phyloP scores from a whole-genome alignment of 30 jellyfish, hydroid and myxozoan genomes.

The Rhopilema esculentum region DNA sequence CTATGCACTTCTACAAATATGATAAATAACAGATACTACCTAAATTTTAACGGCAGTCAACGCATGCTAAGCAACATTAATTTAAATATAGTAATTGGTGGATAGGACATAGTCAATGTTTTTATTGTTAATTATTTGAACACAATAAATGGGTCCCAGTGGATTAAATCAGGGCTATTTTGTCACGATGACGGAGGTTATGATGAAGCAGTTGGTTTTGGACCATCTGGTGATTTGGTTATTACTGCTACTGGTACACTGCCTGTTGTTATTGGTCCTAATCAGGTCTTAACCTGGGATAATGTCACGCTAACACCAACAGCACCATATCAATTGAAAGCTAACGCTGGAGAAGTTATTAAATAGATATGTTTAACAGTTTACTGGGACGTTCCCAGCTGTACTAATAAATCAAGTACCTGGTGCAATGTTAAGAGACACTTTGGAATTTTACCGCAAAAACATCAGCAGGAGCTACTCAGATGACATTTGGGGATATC shows the following conservation, averaged over 20 bases:
- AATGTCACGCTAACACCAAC: conserved; percentile 5
- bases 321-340: conserved; percentile 39
- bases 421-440: conserved; percentile 64
- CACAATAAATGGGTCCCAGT: conserved; percentile 36
- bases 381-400: conserved; percentile 52
- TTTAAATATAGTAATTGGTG: conserved; percentile 43
- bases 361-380: conserved; percentile 31
- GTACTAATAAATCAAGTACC: conserved; percentile 28
- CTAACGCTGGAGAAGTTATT: conserved; percentile 58
- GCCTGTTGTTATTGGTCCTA: conserved; percentile 15
- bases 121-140: conserved; percentile 20
- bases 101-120: conserved; percentile 39
- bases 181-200: conserved; percentile 61
- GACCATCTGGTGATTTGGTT: conserved; percentile 30
- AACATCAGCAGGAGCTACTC: conserved; percentile 47
- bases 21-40: conserved; percentile 32
- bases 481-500: conserved; percentile 70
- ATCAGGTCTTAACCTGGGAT: no score
- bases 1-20: conserved; percentile 42
- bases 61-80: conserved; percentile 44
- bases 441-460: conserved; percentile 48
- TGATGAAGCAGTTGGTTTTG: conserved; percentile 25
- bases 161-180: conserved; percentile 45
- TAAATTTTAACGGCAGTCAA: conserved; percentile 48
- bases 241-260: conserved; percentile 6